Base-by-base conservation (phyloP, 2,888 invertebrate species). In the Melikaiella ostensackeni region DNA sequence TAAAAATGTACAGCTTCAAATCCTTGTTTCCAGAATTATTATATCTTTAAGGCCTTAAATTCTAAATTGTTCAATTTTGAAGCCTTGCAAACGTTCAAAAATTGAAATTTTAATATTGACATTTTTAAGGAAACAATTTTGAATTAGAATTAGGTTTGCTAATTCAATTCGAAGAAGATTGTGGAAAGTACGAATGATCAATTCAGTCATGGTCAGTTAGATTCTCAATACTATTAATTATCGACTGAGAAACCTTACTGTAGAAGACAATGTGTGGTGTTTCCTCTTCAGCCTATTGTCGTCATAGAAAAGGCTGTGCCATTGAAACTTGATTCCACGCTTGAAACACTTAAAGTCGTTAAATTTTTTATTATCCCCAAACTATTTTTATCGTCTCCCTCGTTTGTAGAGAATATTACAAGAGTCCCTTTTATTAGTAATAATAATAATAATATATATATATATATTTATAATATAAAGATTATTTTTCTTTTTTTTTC, bases 171-270 rank as follows among this genome's bases (percentile, higher is more conserved):
- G 24, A 21, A 50, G 33, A 57, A 63, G 62, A 77, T 66, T 75
- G 38, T 79, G 75, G 13, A 66, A 74, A 79, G 59, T 55, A 75
- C 77, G 63, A 62, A 50, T 77, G 81, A 89, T 88, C 89, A 83
- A 89, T 89, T 85, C 76, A 66, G 85, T 85, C 86, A 88, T 75
- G 87, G 88, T 83, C 86, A 83, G 80, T 84, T 76, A 75, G 81
- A 80, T 75, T 77, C 83, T 77, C 85, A 87, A 85, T 80, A 77
- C 83, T 76, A 66, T 81, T 86, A 85, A 82, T 83, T 77, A 76
- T 80, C 74, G 75, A 33, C 61, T 35, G 79, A 79, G 89, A 89
- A 89, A 84, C 88, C 89, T 82, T 87, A 88, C 35, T 61, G 35
- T 64, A 63, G 66, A 82, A 73, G 35, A 75, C 64, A 74, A 30